Conservation (phyloP, 2,797 vertebrate species). For the Danio kyathit region DNA sequence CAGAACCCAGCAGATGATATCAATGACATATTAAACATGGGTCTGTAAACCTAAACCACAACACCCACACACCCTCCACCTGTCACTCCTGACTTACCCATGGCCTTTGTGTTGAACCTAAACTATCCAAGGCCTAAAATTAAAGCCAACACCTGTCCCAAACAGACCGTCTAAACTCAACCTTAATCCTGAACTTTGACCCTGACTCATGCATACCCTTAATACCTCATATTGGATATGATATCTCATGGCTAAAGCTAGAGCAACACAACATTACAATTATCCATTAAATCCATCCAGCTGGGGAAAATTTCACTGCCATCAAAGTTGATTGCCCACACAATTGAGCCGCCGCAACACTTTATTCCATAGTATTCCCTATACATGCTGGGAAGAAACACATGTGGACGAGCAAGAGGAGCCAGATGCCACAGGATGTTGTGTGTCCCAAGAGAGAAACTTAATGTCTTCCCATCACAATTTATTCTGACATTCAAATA, state of each 20-base stretch:
- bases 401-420: constrained; percentile 24
- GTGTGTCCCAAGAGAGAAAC: constrained; percentile 18
- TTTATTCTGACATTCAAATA: constrained; percentile 34
- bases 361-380: constrained; percentile 14
- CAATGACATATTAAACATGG: constrained; percentile 8
- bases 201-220: background rate
- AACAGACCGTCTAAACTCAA: constrained; percentile 4
- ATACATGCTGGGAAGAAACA: constrained; percentile 7
- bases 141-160: background rate
- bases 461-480: constrained; percentile 11
- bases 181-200: background rate
- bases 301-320: constrained; percentile 3
- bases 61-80: background rate
- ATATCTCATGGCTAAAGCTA: background rate
- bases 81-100: constrained; percentile 13
- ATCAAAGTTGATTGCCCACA: background rate
- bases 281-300: constrained; percentile 15
- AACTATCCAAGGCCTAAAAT: constrained; percentile 8
- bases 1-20: constrained; percentile 10
- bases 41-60: constrained; percentile 24
- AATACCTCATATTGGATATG: background rate
- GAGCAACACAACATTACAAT: background rate
- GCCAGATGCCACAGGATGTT: constrained; percentile 26
- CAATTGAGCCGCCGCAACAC: constrained; percentile 10
- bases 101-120: constrained; percentile 16